phyloP scores from a whole-genome alignment of 2,888 invertebrate genomes.

The Drosophila eohydei region DNA sequence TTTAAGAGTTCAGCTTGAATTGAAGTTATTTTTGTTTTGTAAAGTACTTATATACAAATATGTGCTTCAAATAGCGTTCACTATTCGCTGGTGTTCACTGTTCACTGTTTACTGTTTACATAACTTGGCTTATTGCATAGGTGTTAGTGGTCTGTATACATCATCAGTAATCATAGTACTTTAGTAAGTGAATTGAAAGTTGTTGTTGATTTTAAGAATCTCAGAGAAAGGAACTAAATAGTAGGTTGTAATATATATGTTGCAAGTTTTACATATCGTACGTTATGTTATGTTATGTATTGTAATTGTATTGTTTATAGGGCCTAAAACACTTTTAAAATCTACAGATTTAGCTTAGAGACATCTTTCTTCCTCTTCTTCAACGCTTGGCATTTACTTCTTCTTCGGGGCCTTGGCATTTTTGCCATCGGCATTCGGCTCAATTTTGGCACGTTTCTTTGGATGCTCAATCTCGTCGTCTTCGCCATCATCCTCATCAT shows the following conservation, averaged over 20 bases:
- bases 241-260: slow-evolving; percentile 43
- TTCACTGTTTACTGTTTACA: slow-evolving; percentile 1
- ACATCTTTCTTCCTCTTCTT: neutral
- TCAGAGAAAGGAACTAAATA: slow-evolving; percentile 64
- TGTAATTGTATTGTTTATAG: slow-evolving; percentile 57
- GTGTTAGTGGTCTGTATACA: slow-evolving; percentile 30
- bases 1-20: slow-evolving; percentile 9
- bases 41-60: slow-evolving; percentile 54
- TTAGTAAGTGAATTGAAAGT: slow-evolving; percentile 37
- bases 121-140: slow-evolving; percentile 38
- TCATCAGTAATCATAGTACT: slow-evolving; percentile 20
- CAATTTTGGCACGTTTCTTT: slow-evolving; percentile 91
- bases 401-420: slow-evolving; percentile 91
- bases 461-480: slow-evolving; percentile 90
- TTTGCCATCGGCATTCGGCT: slow-evolving; percentile 90
- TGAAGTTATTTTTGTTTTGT: slow-evolving; percentile 22
- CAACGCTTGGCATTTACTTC: slow-evolving; percentile 77
- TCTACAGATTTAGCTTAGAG: slow-evolving; percentile 67
- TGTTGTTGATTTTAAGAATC: slow-evolving; percentile 36
- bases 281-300: slow-evolving; percentile 30
- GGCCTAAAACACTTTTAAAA: slow-evolving; percentile 74
- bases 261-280: slow-evolving; percentile 44
- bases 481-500: slow-evolving; percentile 89
- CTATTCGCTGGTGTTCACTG: slow-evolving; percentile 7
- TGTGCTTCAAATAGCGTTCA: slow-evolving; percentile 15